Evolutionary conservation across 2,113 vertebrate genomes (phyloP).

Genomic region (Psophia crepitans): DNA sequence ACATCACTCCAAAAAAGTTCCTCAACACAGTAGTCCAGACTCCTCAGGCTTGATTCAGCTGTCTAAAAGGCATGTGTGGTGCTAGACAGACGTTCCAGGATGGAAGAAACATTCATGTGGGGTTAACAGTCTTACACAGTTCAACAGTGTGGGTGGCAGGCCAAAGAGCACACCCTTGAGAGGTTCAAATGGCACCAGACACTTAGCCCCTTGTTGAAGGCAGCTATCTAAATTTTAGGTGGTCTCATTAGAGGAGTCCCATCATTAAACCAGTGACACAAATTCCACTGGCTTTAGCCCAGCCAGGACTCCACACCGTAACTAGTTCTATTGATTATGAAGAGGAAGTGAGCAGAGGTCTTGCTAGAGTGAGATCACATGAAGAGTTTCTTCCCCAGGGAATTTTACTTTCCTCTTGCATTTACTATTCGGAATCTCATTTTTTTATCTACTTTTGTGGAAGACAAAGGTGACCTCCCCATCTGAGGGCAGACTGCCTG

Average conservation of each 20-base stretch:
- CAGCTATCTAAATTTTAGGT: not conserved
- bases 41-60: not conserved
- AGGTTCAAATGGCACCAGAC: not conserved
- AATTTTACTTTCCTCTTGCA: not conserved
- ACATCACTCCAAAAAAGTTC: not conserved
- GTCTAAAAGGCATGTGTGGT: not conserved
- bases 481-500: not conserved
- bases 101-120: not conserved
- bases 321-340: not conserved
- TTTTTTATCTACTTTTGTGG: not conserved
- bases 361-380: not conserved
- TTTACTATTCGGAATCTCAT: not conserved
- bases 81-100: not conserved
- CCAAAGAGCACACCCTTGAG: not conserved
- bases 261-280: not conserved
- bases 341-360: not conserved
- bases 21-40: not conserved
- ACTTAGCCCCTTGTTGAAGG: not conserved
- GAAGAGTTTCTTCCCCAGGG: not conserved
- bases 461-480: not conserved
- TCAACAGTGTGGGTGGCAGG: not conserved
- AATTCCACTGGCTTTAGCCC: not conserved
- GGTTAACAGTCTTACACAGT: fast-evolving
- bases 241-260: not conserved
- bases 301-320: not conserved